Evolutionary conservation across 2,888 invertebrate species (phyloP).

Genomic region (Catocala fraxini): DNA sequence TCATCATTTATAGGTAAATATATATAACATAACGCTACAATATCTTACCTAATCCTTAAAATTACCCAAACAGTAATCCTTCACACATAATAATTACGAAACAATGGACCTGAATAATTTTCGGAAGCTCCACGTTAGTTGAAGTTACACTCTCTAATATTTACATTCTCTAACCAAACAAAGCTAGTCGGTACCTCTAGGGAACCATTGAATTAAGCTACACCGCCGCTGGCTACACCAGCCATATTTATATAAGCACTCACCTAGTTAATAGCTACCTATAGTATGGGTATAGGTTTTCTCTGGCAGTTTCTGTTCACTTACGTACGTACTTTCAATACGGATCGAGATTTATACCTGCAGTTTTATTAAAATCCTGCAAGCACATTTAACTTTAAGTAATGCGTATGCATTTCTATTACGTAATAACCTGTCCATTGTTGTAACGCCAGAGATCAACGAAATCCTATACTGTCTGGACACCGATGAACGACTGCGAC

Average conservation of each 20-base stretch:
- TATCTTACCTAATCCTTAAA: background rate
- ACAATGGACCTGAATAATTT: conserved; percentile 21
- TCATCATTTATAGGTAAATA: too few relatives aligned
- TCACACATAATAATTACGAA: conserved; percentile 12
- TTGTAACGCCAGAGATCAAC: too few relatives aligned
- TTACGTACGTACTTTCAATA: background rate
- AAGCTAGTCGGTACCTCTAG: conserved; percentile 37
- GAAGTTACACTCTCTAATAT: conserved; percentile 34
- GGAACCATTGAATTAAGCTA: conserved; percentile 53
- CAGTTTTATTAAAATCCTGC: too few relatives aligned
- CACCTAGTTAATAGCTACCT: conserved; percentile 8
- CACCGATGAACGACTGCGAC: too few relatives aligned
- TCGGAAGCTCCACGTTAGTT: conserved; percentile 22
- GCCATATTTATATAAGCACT: conserved; percentile 32
- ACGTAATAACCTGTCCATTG: too few relatives aligned
- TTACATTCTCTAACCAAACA: conserved; percentile 42
- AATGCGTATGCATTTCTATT: too few relatives aligned
- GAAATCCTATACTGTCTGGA: too few relatives aligned
- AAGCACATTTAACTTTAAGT: too few relatives aligned
- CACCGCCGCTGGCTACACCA: conserved; percentile 31
- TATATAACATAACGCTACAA: background rate
- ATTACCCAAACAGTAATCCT: background rate
- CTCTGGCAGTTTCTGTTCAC: background rate
- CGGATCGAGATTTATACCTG: too few relatives aligned
- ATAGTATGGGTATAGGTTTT: background rate